A percentile compares a stretch with the other conserved stretches of the same genome.
Conservation (phyloP, 2,888 invertebrate genomes). For the Pandemis cinnamomeana region DNA sequence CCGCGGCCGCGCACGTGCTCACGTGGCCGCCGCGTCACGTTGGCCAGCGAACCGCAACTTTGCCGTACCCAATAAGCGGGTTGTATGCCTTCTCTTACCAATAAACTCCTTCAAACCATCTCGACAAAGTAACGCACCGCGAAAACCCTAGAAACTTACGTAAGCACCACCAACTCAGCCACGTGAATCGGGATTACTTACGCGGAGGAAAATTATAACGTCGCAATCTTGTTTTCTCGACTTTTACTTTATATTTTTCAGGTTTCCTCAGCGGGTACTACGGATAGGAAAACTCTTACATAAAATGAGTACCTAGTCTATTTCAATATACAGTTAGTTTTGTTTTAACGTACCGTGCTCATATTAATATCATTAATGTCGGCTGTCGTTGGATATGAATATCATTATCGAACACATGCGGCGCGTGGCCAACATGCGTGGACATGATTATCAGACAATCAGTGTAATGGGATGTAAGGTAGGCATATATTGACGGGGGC, state of each 20-base stretch:
- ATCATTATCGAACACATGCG: slow-evolving; percentile 27
- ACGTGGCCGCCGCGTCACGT: slow-evolving; percentile 61
- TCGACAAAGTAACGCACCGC: slow-evolving; percentile 65
- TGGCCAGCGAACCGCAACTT: slow-evolving; percentile 45
- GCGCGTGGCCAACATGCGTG: slow-evolving; percentile 44
- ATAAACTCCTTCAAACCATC: slow-evolving; percentile 62
- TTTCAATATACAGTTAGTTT: background rate
- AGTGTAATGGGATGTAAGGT: slow-evolving; percentile 57
- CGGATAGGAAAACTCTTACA: background rate
- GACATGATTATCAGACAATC: slow-evolving; percentile 62
- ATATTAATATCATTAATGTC: slow-evolving; percentile 14
- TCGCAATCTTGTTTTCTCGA: slow-evolving; percentile 52
- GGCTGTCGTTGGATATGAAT: slow-evolving; percentile 26
- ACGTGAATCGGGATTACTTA: slow-evolving; percentile 37
- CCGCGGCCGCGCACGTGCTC: slow-evolving; percentile 57
- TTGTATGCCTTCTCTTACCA: slow-evolving; percentile 66
- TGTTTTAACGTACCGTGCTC: slow-evolving; percentile 1
- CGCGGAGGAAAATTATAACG: slow-evolving; percentile 61
- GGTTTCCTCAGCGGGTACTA: slow-evolving; percentile 51
- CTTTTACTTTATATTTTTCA: slow-evolving; percentile 51
- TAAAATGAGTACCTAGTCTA: background rate
- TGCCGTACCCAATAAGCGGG: slow-evolving; percentile 43
- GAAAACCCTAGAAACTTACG: slow-evolving; percentile 68
- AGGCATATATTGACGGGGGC: slow-evolving; percentile 53
- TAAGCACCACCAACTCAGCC: slow-evolving; percentile 53